Percentiles rank a stretch among this genome's conserved stretches.
These are phyloP conservation scores for Arvicanthis niloticus DNA, from an alignment of 2,113 vertebrate genomes.

Conservation along the genomic window DNA sequence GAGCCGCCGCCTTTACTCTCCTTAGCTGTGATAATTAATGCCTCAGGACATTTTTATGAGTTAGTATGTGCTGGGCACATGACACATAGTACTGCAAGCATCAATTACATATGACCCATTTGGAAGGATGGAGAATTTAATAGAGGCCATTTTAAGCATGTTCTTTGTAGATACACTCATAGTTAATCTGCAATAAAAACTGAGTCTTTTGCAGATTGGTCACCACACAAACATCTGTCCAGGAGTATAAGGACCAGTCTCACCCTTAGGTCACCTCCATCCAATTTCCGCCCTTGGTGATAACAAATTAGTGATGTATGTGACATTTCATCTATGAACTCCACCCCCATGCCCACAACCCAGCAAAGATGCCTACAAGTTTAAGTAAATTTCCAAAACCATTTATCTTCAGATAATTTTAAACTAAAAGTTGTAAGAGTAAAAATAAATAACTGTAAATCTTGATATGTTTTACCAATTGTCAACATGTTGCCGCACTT, in stretches of 20 bases:
- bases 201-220: constrained; percentile 46
- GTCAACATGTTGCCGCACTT: not conserved
- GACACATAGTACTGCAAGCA: constrained; percentile 31
- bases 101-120: constrained; percentile 61
- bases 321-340: not conserved
- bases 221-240: not conserved
- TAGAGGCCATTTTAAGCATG: constrained; percentile 66
- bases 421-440: not conserved
- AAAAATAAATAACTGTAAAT: not conserved
- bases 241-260: not conserved
- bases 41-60: constrained; percentile 74
- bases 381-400: not conserved
- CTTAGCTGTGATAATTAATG: constrained; percentile 74
- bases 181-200: constrained; percentile 65
- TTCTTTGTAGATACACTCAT: constrained; percentile 53
- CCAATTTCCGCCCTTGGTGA: not conserved
- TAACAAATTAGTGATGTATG: no score
- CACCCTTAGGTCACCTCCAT: not conserved
- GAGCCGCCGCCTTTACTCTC: constrained; percentile 63
- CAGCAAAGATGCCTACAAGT: not conserved
- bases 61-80: constrained; percentile 70
- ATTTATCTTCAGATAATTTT: constrained; percentile 27
- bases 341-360: not conserved
- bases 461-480: not conserved
- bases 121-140: constrained; percentile 49